phyloP scores from a whole-genome alignment of 2,113 vertebrate genomes.

The Alexandromys fortis region DNA sequence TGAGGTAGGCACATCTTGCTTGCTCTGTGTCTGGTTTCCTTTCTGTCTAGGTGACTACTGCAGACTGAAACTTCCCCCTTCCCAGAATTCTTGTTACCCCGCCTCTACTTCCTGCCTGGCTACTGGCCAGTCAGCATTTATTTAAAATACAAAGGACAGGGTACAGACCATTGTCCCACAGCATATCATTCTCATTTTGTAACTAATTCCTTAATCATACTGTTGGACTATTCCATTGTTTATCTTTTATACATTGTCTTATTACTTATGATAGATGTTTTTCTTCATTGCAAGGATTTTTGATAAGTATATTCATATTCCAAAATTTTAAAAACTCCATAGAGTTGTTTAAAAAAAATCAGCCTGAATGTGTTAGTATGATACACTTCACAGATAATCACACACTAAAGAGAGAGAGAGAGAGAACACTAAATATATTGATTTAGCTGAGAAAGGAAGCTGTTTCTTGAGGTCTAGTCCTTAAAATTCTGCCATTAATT shows the following conservation, averaged over 20 bases:
- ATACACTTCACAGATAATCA: conserved; percentile 68
- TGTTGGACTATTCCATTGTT: conserved; percentile 26
- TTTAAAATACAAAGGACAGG: too few relatives aligned
- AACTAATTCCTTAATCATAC: conserved; percentile 1
- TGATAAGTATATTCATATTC: neutral
- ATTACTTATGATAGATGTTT: conserved; percentile 30
- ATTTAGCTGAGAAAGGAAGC: neutral
- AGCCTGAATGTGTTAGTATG: conserved; percentile 45
- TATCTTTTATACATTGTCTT: conserved; percentile 24
- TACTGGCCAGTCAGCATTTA: too few relatives aligned
- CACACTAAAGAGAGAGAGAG: conserved; percentile 28
- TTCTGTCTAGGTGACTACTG: too few relatives aligned
- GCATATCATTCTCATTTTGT: neutral
- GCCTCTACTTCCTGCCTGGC: too few relatives aligned
- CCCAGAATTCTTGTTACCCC: too few relatives aligned
- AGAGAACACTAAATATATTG: neutral
- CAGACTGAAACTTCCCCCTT: too few relatives aligned
- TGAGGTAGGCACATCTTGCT: too few relatives aligned
- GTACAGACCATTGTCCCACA: too few relatives aligned
- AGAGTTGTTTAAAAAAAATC: conserved; percentile 45
- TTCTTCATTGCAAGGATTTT: conserved; percentile 50
- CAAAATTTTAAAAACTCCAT: neutral
- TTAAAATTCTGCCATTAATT: conserved; percentile 10
- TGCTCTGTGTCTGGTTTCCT: too few relatives aligned
- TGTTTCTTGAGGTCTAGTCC: neutral